Evolutionary conservation across 2,113 vertebrate genomes (phyloP).

Genomic region (Oreochromis niloticus): DNA sequence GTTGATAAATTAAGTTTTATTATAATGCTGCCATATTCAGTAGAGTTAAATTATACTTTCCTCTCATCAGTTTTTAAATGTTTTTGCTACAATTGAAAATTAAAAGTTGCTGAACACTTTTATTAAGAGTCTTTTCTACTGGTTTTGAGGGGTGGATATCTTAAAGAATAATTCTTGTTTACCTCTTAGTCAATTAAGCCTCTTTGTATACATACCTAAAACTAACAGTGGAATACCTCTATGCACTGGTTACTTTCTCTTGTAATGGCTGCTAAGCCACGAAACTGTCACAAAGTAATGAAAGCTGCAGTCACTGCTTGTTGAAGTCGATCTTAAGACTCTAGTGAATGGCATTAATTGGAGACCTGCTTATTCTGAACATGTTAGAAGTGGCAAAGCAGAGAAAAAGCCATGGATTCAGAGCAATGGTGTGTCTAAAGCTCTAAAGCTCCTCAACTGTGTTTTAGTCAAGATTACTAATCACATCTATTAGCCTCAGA

Average conservation of each 20-base stretch:
- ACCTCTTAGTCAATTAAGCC: background rate
- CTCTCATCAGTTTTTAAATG: background rate
- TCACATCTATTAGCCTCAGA: background rate
- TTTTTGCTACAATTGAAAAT: background rate
- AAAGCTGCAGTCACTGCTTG: background rate
- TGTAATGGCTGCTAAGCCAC: fast-evolving
- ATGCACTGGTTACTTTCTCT: background rate
- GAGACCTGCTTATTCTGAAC: background rate
- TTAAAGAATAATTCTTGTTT: background rate
- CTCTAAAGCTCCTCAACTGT: background rate
- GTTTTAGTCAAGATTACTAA: background rate
- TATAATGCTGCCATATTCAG: background rate
- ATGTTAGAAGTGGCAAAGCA: background rate
- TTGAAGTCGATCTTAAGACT: background rate
- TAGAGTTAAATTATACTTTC: background rate
- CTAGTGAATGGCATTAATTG: background rate
- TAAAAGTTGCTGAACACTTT: background rate
- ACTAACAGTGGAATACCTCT: background rate
- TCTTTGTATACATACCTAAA: background rate
- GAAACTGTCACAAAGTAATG: background rate
- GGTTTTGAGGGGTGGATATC: background rate
- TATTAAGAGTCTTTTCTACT: background rate
- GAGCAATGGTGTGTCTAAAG: background rate
- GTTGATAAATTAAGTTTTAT: background rate
- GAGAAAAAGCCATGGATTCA: background rate